Evolutionary conservation across 2,113 vertebrate species (phyloP), one percentile per base, ranked within the genome.

Genomic region (Pelecanoides urinatrix): DNA sequence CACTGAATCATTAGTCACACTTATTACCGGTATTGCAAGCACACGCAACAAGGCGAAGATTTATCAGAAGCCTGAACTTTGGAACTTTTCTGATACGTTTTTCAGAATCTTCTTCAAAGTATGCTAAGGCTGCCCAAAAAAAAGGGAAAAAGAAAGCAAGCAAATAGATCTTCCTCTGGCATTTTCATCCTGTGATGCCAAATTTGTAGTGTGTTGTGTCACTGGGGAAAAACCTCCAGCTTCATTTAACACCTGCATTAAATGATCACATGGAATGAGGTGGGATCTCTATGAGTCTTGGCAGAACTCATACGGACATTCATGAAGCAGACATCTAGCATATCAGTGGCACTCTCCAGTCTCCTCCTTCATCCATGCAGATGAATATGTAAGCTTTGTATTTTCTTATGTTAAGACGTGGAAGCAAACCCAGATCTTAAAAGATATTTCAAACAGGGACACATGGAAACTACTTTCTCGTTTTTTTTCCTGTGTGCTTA

Each of bases 61-160:
- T 29, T 74, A 63, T 71, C 63, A 86, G 47, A 88, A 83, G 50
- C 42, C 42, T 78, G 47, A 91, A 89, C 77, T 88, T 78, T 72
- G 73, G 40, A 80, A 85, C 17, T 63, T 40, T 53, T 73, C 61
- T 59, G 16, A 23, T n/a, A 73, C 0, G 0, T 45, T 81, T 65
- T 75, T 78, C 70, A 77, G 29, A 47, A 67, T 49, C 42, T 86
- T 86, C 81, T 84, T 93, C 42, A 13, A 79, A 82, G 29, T 49
- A 36, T 16, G 25, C 16, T 36, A 29, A 22, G 21, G 67, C 5
- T 49, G 23, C n/a, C 16, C 17, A 52, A 65, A 38, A 63, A 56
- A 12, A 29, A 34, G 2, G 4, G 10, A 42, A 55, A 21, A 73
- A 62, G 68, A 27, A 50, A 55, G 45, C 30, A 86, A 32, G 36